Base-by-base conservation (phyloP, 2,113 vertebrate genomes). In the Pampusana beccarii region DNA sequence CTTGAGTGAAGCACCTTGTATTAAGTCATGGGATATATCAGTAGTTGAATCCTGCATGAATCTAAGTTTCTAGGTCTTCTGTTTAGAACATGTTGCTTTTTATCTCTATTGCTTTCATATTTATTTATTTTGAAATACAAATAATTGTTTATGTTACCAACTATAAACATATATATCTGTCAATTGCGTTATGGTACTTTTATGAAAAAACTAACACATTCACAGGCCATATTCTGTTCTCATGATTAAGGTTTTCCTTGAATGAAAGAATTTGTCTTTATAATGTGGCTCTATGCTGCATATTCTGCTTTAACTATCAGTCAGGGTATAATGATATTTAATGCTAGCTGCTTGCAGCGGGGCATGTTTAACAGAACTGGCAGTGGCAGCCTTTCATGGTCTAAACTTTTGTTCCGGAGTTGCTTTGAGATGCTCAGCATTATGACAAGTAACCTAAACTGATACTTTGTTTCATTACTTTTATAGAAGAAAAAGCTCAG, bases 221-320 rank as follows among this genome's bases (percentile, higher is more conserved):
- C 46, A 85, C 72, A 66, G 60, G 20, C 13, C 23, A 77, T 34
- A 79, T 70, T 94, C 25, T 80, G 26, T 29, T 88, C 42, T 86
- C 25, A 26, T 42, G 14, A 75, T 75, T 83, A 80, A 86, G 24
- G 13, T 69, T 92, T 77, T 54, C 15, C 46, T 86, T 51, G 36
- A 38, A n/a, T 10, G 46, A 89, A 79, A 48, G 2, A 79, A 70
- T 88, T 87, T 95, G 36, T 74, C 69, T 67, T 81, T 80, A 73
- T 83, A 85, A 36, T 40, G 65, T 87, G 38, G 6, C 11, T 62
- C 10, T 58, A 40, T 93, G 34, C 50, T 93, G 46, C 74, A 93
- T 92, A 93, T 95, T 94, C 94, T 96, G 50, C 61, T 87, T 87
- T 96, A 97, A 93, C 65, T 80, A 80, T 93, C 88, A 96, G 82